Conservation (phyloP, 1,140 invertebrate genomes). For the Brachionus paranguensis region DNA sequence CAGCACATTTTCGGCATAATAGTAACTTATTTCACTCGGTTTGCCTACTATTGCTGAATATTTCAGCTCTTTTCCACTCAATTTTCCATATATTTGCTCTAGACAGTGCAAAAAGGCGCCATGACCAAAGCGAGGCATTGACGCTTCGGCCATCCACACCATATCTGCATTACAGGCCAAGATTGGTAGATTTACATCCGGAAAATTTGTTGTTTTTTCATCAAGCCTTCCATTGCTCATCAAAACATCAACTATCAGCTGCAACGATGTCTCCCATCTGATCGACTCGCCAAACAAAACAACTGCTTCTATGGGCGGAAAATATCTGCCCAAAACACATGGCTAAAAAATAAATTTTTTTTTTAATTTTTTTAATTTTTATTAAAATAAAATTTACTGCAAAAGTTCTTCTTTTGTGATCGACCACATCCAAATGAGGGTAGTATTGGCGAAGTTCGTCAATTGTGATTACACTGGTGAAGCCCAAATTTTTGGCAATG, state of each 20-base stretch:
- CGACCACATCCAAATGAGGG: constrained; percentile 66
- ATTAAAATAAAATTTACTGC: constrained; percentile 48
- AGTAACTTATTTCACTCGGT: constrained; percentile 55
- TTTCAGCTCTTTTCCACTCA: constrained; percentile 50
- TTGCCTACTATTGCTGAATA: constrained; percentile 55
- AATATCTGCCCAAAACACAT: constrained; percentile 58
- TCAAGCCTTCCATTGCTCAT: constrained; percentile 61
- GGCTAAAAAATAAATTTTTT: constrained; percentile 45
- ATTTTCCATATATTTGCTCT: constrained; percentile 55
- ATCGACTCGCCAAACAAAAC: constrained; percentile 54
- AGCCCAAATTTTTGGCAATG: constrained; percentile 67
- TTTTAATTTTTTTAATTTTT: background rate
- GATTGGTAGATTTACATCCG: constrained; percentile 46
- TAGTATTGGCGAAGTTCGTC: constrained; percentile 62
- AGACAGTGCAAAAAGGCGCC: constrained; percentile 53
- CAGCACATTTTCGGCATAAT: constrained; percentile 52
- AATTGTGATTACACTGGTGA: constrained; percentile 62
- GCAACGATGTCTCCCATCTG: constrained; percentile 57
- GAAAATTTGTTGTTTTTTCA: background rate
- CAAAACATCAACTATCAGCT: constrained; percentile 65
- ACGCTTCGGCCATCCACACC: constrained; percentile 54
- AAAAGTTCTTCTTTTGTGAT: constrained; percentile 60
- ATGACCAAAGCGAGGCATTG: constrained; percentile 55
- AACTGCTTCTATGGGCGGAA: constrained; percentile 53
- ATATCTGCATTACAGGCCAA: constrained; percentile 56